Percentiles rank a stretch among this genome's conserved stretches.
Evolutionary conservation across 1,140 invertebrate species (phyloP).

Genomic region (Pectinophora gossypiella): DNA sequence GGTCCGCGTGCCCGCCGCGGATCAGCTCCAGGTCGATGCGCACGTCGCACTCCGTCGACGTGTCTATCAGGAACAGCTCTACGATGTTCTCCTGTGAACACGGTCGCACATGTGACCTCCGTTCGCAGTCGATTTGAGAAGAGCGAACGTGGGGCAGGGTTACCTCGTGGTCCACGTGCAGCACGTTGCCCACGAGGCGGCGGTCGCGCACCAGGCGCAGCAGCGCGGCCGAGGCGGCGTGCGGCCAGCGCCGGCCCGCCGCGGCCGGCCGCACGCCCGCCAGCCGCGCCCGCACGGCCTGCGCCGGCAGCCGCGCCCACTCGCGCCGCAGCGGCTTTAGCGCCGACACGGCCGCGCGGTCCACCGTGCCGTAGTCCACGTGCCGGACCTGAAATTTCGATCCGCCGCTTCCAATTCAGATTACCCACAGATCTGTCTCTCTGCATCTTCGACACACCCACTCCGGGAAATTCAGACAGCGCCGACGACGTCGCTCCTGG

Average conservation of each 20-base stretch:
- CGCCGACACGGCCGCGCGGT: conserved; percentile 14
- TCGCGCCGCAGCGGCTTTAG: conserved; percentile 35
- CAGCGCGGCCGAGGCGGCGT: conserved; percentile 28
- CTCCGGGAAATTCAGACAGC: no score
- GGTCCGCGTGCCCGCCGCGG: conserved; percentile 42
- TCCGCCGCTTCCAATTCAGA: no score
- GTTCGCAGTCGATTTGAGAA: no score
- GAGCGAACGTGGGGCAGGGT: neutral
- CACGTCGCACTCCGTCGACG: conserved; percentile 37
- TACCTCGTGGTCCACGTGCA: conserved; percentile 26
- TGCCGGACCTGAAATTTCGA: conserved; percentile 35
- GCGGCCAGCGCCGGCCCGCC: conserved; percentile 42
- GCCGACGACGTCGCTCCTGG: no score
- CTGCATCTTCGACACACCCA: no score
- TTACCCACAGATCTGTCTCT: no score
- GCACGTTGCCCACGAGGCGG: conserved; percentile 35
- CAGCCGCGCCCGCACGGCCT: conserved; percentile 26
- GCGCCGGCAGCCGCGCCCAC: conserved; percentile 33
- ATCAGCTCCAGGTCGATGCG: conserved; percentile 36
- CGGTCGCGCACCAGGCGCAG: conserved; percentile 32
- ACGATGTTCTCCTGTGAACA: conserved; percentile 32
- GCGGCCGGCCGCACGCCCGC: conserved; percentile 19
- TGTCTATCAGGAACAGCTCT: conserved; percentile 51
- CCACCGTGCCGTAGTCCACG: conserved; percentile 60
- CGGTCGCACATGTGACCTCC: no score